phyloP scores from a whole-genome alignment of 2,888 invertebrate genomes.

The Stenichneumon culpator region DNA sequence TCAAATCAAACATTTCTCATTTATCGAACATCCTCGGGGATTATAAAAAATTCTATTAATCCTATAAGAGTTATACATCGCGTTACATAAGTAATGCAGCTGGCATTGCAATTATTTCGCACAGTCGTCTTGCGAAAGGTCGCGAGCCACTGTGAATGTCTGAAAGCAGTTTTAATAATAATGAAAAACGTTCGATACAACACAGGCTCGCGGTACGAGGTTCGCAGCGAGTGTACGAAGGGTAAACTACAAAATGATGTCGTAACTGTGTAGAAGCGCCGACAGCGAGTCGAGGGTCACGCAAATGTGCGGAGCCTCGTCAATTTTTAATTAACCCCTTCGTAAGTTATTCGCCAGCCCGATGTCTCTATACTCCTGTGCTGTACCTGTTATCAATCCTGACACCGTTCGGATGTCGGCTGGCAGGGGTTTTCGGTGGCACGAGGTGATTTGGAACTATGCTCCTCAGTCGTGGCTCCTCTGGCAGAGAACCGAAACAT shows the following conservation, averaged over 20 bases:
- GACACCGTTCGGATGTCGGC: conserved; percentile 94
- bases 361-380: background rate
- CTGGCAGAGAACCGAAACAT: conserved; percentile 86
- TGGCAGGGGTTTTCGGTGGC: conserved; percentile 92
- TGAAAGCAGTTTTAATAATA: conserved; percentile 35
- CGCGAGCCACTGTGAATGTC: conserved; percentile 47
- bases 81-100: conserved; percentile 13
- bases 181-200: conserved; percentile 18
- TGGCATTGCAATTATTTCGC: conserved; percentile 29
- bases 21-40: conserved; percentile 24
- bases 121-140: conserved; percentile 21
- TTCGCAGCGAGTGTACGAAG: background rate
- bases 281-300: conserved; percentile 8
- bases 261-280: background rate
- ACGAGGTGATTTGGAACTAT: conserved; percentile 95
- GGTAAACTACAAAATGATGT: conserved; percentile 5
- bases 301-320: conserved; percentile 6
- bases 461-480: conserved; percentile 90
- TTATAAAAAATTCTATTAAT: conserved; percentile 63
- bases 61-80: conserved; percentile 30
- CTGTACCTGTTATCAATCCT: conserved; percentile 90
- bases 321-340: background rate
- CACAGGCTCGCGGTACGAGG: background rate
- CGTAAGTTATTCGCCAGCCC: background rate
- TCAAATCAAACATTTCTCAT: conserved; percentile 16